Evolutionary conservation across 92 coral and sea anemone genomes (phyloP), one percentile per base, ranked within the genome.

Genomic region (Virgularia gustaviana): DNA sequence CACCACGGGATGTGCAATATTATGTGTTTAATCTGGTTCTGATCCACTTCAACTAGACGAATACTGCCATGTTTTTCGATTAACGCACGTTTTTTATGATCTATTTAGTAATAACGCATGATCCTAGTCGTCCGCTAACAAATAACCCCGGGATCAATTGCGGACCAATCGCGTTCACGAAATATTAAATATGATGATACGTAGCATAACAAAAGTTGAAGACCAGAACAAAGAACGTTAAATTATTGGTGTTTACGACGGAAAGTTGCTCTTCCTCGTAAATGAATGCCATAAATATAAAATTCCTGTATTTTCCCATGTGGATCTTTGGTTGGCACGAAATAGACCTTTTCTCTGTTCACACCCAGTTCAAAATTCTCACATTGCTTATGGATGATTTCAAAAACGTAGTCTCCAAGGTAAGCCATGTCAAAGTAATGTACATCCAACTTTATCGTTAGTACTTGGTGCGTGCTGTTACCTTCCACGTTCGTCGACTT

Each of bases 211-310:
- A 5, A 47, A 15, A 4, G 6, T 25, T 47, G 6, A 4, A 4
- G 15, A 15, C 55, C 55, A 47, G 20, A 25, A 5, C 55, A 47
- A 47, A 5, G 6, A 47, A 29, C n/a, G 11, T 57, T 23, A 8
- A 24, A 15, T 29, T 31, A 28, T 78, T 27, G 29, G 29, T 37
- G 37, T 36, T 54, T 77, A 20, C 90, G 81, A 71, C 29, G 64
- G 51, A 84, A 88, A 20, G 77, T 63, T 29, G 88, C 79, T 80
- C 73, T 81, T 33, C 95, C 95, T 31, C 85, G 72, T 6, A 83
- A 85, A 60, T 85, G 79, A 10, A 85, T 63, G 6, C 95, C 90
- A 54, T 41, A 81, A 0, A 88, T 62, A 12, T 60, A 67, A 43
- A 88, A 85, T 11, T 88, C 87, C 0, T 58, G 63, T 11, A 88